Conservation (phyloP, 2,113 vertebrate genomes). For the Rhynchomys soricoides region DNA sequence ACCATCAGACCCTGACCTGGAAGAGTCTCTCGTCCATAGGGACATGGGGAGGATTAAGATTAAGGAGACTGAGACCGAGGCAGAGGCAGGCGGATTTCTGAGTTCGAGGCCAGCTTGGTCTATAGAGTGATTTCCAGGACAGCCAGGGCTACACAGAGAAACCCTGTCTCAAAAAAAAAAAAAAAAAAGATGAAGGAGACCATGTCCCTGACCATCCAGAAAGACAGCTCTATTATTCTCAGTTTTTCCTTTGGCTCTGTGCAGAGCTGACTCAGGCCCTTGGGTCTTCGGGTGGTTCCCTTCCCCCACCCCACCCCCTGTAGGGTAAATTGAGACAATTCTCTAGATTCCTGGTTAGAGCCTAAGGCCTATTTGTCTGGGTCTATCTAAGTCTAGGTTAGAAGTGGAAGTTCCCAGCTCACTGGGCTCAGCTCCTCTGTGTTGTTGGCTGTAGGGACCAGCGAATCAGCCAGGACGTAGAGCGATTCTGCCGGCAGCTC, state of each 20-base stretch:
- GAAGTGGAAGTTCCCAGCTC: not conserved
- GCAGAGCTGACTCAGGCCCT: not conserved
- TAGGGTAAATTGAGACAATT: not conserved
- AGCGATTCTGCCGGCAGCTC: conserved; percentile 95
- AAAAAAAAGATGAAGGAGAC: not conserved
- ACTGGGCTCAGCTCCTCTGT: not conserved
- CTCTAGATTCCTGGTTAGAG: not conserved
- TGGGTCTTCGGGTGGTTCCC: not conserved
- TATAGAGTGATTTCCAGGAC: too few species aligned
- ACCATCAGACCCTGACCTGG: not conserved
- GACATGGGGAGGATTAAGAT: not conserved
- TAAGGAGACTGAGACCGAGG: accelerated
- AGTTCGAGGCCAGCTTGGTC: too few species aligned
- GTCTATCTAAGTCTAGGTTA: not conserved
- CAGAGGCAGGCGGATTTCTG: too few species aligned
- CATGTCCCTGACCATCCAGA: not conserved
- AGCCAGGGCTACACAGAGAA: too few species aligned
- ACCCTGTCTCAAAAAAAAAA: too few species aligned
- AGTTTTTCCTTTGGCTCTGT: not conserved
- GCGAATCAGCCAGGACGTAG: conserved; percentile 97
- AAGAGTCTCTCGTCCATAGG: not conserved
- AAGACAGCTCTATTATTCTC: not conserved
- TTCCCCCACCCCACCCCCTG: not conserved
- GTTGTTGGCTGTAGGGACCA: conserved; percentile 90
- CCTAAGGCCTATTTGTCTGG: not conserved